Conservation (phyloP, 2,113 vertebrate species). For the Halcyon malimbica region DNA sequence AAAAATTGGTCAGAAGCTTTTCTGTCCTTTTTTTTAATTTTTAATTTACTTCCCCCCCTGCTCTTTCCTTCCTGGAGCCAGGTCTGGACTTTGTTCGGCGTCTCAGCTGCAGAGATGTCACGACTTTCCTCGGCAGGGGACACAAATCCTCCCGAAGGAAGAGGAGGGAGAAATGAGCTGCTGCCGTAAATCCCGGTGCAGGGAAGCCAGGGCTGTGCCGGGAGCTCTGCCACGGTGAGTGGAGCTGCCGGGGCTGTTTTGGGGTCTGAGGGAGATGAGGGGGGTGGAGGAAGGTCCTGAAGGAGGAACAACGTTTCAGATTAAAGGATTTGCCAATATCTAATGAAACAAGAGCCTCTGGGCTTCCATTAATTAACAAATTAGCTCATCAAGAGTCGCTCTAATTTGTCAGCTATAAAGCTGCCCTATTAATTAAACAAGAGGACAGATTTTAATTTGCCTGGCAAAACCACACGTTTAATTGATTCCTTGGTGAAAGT, state of each 20-base stretch:
- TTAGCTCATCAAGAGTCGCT: conserved; percentile 28
- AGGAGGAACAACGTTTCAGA: background rate
- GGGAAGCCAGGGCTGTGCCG: background rate
- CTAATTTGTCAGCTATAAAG: conserved; percentile 47
- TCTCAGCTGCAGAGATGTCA: rapidly evolving
- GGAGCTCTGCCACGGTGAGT: background rate
- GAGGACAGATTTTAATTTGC: conserved; percentile 6
- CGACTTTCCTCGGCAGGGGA: rapidly evolving
- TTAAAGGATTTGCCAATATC: background rate
- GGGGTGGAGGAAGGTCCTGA: background rate
- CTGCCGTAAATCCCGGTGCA: background rate
- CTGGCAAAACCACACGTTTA: background rate
- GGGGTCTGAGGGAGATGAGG: background rate
- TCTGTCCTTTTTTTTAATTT: background rate
- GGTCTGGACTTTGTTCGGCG: background rate
- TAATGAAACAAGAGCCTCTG: conserved; percentile 20
- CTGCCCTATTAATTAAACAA: conserved; percentile 23
- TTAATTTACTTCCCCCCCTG: too few relatives aligned
- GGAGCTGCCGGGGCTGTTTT: background rate
- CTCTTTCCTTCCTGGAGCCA: background rate
- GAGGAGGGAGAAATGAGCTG: background rate
- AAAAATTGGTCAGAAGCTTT: background rate
- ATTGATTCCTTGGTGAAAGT: background rate
- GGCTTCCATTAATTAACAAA: conserved; percentile 50
- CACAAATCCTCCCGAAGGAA: background rate